Evolutionary conservation across 2,797 vertebrate genomes (phyloP).

Genomic region (Lates japonicus): DNA sequence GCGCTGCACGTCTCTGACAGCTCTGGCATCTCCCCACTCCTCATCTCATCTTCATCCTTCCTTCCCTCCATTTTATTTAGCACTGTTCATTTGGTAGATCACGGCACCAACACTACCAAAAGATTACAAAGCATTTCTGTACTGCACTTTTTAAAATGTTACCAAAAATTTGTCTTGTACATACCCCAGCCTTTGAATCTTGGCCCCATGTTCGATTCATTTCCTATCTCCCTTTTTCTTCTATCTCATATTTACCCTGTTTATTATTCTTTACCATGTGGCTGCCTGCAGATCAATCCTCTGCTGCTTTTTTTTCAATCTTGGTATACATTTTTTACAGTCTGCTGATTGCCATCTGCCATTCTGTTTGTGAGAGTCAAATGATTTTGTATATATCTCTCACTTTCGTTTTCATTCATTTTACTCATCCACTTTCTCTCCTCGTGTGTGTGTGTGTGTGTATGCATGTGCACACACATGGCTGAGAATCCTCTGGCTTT

Average conservation of each 20-base stretch:
- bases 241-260: constrained; percentile 1
- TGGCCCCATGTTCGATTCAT: background rate
- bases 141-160: constrained; percentile 4
- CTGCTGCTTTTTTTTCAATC: constrained; percentile 11
- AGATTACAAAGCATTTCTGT: constrained; percentile 16
- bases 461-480: constrained; percentile 20
- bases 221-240: background rate
- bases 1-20: constrained; percentile 66
- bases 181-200: background rate
- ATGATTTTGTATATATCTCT: constrained; percentile 14
- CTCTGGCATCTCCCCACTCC: constrained; percentile 65
- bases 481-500: constrained; percentile 47
- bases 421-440: constrained; percentile 15
- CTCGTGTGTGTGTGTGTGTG: background rate
- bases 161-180: background rate
- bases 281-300: constrained; percentile 18
- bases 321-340: constrained; percentile 10
- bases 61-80: constrained; percentile 37
- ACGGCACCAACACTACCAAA: constrained; percentile 16
- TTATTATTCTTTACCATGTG: constrained; percentile 10
- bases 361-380: constrained; percentile 20
- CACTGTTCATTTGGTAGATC: constrained; percentile 41
- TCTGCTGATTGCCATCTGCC: constrained; percentile 44
- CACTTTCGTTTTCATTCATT: constrained; percentile 43
- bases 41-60: constrained; percentile 57